A percentile compares a stretch with the other conserved stretches of the same genome.
These are phyloP conservation scores for Bovichtus diacanthus DNA, from an alignment of 2,797 vertebrate genomes.

Conservation along the genomic window DNA sequence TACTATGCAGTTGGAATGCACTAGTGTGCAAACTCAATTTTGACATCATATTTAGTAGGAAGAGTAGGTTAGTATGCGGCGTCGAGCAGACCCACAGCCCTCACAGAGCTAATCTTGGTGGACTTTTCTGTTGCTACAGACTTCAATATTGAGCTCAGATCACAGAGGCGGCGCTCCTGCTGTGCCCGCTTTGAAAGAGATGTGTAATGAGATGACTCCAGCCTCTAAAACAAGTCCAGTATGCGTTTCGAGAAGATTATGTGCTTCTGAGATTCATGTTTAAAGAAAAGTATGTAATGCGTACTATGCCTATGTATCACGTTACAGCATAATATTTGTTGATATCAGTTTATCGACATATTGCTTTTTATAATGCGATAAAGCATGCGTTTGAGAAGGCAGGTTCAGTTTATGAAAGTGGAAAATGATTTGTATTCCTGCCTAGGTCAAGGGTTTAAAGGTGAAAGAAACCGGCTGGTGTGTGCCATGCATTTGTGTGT, in stretches of 20 bases:
- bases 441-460: conserved; percentile 3
- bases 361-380: background rate
- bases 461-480: conserved; percentile 2
- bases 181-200: conserved; percentile 46
- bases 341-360: background rate
- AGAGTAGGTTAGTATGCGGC: too few species aligned
- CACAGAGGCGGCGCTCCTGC: conserved; percentile 40
- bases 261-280: background rate
- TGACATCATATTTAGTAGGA: too few species aligned
- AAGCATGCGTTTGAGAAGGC: background rate
- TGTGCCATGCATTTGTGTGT: conserved; percentile 1
- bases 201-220: conserved; percentile 35
- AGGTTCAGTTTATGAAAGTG: background rate
- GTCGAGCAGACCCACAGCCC: background rate
- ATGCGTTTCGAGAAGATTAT: background rate
- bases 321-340: conserved; percentile 2
- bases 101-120: conserved; percentile 58
- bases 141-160: conserved; percentile 62
- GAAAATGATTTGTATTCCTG: background rate
- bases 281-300: background rate
- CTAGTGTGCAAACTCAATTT: too few species aligned
- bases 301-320: background rate
- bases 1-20: too few species aligned
- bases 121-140: conserved; percentile 61
- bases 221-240: background rate